Base-by-base conservation (phyloP, 2,888 invertebrate genomes). In the Cremastinae sp. region DNA sequence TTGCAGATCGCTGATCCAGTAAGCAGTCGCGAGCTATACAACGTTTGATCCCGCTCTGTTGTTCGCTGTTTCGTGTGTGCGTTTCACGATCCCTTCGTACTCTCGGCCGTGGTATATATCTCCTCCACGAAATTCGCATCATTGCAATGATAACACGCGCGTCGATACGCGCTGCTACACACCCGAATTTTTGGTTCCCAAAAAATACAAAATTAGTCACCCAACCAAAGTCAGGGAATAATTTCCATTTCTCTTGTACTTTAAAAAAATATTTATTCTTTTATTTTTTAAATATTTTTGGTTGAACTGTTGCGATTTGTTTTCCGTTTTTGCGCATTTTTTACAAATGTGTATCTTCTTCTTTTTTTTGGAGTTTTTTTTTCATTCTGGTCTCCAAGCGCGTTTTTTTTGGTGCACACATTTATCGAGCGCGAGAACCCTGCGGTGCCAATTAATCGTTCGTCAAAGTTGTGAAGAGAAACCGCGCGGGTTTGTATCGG, bases 1-100 rank as follows among this genome's bases (percentile, higher is more conserved):
- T 80, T 89, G 87, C 89, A 86, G 88, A 88, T 89, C 88, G 85
- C 85, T 88, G 89, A 88, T 88, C 88, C 87, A 84, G 86, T 86
- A 88, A 87, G 86, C 87, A 86, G 74, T 68, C 68, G 59, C 65
- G 56, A 45, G 59, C 14, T 82, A 81, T n/a, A n/a, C 41, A 83
- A 82, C 85, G 84, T 89, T 88, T 87, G 86, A 87, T 87, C 87
- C 87, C 87, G 83, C 84, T 85, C 39, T 49, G 86, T 88, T 88
- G 86, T 88, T 87, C n/a, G 28, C 5, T 28, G 28, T 83, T 82
- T 85, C 83, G 82, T 66, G 83, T 83, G 79, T 78, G 75, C 82
- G 84, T 85, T 86, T 85, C 82, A 84, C 81, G 79, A 74, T 69
- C 80, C 78, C 43, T 22, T 51, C n/a, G 49, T 1, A 3, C 9